A percentile compares a stretch with the other conserved stretches of the same genome.
phyloP scores from a whole-genome alignment of 2,888 invertebrate species.

The Microchrysa polita region DNA sequence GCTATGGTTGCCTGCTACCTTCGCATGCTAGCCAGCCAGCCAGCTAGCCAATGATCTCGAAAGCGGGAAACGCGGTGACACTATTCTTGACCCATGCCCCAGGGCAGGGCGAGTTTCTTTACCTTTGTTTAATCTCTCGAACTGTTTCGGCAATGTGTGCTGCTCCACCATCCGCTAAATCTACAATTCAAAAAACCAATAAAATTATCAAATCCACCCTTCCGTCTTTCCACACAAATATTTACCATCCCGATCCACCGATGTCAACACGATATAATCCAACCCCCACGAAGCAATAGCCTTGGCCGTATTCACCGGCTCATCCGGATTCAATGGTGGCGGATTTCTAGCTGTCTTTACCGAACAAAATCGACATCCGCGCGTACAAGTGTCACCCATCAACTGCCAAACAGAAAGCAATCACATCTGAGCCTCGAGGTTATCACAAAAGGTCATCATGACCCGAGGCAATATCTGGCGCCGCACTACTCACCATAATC shows the following conservation, averaged over 20 bases:
- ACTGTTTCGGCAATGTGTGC: constrained; percentile 94
- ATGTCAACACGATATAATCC: constrained; percentile 97
- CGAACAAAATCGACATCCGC: constrained; percentile 98
- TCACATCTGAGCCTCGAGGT: constrained; percentile 24
- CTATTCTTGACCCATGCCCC: background rate
- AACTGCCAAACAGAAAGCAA: constrained; percentile 69
- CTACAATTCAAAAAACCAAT: constrained; percentile 66
- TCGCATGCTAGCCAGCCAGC: too few relatives aligned
- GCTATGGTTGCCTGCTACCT: too few relatives aligned
- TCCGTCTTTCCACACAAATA: background rate
- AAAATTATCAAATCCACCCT: constrained; percentile 14
- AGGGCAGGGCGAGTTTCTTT: too few relatives aligned
- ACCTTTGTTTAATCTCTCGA: constrained; percentile 82
- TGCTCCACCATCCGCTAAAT: constrained; percentile 93
- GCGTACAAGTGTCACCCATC: constrained; percentile 98
- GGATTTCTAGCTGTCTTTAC: constrained; percentile 95
- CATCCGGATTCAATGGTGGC: constrained; percentile 86
- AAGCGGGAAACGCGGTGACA: too few relatives aligned
- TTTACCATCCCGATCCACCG: constrained; percentile 95
- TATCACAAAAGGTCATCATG: constrained; percentile 39
- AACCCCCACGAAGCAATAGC: constrained; percentile 95
- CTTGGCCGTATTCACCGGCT: constrained; percentile 91
- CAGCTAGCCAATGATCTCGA: too few relatives aligned
- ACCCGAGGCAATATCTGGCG: background rate
- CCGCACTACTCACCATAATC: constrained; percentile 81